Evolutionary conservation across 2,888 invertebrate genomes (phyloP).

Genomic region (Athalia circularis): DNA sequence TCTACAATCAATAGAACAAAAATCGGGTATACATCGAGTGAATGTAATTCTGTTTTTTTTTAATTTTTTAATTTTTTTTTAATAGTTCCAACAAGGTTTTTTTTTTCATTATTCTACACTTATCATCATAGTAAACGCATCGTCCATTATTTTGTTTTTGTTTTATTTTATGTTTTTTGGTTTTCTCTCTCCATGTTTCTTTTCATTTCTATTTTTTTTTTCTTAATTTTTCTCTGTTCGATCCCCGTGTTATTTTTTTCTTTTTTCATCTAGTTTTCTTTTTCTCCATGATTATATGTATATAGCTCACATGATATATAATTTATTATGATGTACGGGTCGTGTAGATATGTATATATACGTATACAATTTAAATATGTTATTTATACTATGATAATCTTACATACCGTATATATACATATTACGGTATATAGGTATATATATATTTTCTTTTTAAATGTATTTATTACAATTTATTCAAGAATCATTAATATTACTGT

Average conservation of each 20-base stretch:
- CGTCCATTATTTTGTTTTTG: no score
- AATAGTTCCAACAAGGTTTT: constrained; percentile 44
- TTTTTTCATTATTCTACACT: constrained; percentile 32
- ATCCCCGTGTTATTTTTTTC: not conserved
- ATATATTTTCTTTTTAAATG: constrained; percentile 21
- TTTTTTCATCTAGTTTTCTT: constrained; percentile 9
- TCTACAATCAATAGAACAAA: no score
- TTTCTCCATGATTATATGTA: constrained; percentile 21
- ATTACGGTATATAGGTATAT: not conserved
- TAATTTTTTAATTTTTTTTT: constrained; percentile 23
- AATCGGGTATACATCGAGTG: no score
- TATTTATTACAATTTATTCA: constrained; percentile 42
- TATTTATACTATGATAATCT: not conserved
- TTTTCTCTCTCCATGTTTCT: no score
- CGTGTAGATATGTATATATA: not conserved
- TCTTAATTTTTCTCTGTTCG: no score
- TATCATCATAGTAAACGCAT: constrained; percentile 40
- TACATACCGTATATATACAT: not conserved
- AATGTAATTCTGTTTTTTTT: not conserved
- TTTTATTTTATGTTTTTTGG: no score
- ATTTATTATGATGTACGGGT: no score
- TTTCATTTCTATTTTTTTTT: no score
- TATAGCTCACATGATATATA: not conserved
- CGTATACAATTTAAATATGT: not conserved
- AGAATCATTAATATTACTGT: not conserved